Percentiles rank a stretch among this genome's conserved stretches.
These are phyloP conservation scores for Bothrops jararaca DNA, from an alignment of 2,113 vertebrate genomes.

Conservation along the genomic window DNA sequence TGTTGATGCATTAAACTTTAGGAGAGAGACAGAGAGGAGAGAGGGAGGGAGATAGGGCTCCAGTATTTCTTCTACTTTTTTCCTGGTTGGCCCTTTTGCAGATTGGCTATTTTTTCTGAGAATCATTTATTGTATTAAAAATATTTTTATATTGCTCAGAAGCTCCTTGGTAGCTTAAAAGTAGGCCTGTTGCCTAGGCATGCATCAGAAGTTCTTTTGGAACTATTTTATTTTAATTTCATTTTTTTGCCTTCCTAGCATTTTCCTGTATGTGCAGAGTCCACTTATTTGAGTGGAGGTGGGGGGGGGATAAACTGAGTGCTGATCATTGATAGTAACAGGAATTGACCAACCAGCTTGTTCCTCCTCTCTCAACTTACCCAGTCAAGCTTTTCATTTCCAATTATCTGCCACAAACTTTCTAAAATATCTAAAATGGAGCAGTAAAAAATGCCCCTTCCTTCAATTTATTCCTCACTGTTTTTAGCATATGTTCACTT, in stretches of 20 bases:
- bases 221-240: background rate
- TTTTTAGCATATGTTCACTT: conserved; percentile 52
- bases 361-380: background rate
- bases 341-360: background rate
- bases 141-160: background rate
- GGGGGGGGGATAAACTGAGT: background rate
- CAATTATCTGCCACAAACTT: background rate
- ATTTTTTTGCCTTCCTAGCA: background rate
- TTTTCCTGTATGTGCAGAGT: background rate
- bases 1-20: background rate
- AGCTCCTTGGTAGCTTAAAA: background rate
- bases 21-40: no score
- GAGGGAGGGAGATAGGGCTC: background rate
- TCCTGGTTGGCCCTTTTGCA: background rate
- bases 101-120: background rate
- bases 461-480: conserved; percentile 37
- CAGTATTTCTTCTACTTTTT: background rate
- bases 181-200: background rate
- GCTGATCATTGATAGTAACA: background rate
- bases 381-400: background rate
- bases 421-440: conserved; percentile 3
- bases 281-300: background rate
- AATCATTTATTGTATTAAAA: background rate
- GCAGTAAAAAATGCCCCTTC: background rate
- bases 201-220: background rate